phyloP scores from a whole-genome alignment of 2,888 invertebrate genomes.

The Drosophila kuntzei region DNA sequence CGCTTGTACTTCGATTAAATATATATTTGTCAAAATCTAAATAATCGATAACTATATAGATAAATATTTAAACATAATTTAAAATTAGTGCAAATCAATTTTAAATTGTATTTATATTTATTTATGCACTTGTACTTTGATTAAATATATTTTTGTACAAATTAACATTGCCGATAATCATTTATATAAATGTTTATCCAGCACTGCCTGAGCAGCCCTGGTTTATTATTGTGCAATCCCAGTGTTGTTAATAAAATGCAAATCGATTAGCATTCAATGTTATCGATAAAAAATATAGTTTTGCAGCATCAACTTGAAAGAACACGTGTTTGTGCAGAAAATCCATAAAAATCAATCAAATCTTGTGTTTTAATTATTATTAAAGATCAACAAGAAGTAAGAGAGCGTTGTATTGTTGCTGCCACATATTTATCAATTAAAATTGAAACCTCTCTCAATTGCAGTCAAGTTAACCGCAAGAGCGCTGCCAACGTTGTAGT shows the following conservation, averaged over 20 bases:
- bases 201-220: neutral
- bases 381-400: neutral
- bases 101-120: too few species aligned
- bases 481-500: neutral
- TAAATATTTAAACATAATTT: neutral
- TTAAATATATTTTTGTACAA: neutral
- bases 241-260: neutral
- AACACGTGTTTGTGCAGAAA: neutral
- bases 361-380: neutral
- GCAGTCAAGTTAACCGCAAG: neutral
- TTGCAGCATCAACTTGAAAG: neutral
- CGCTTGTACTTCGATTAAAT: neutral
- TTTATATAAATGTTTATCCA: neutral
- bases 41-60: neutral
- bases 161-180: neutral
- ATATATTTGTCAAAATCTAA: neutral
- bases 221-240: neutral
- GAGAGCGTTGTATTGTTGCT: constrained; percentile 1
- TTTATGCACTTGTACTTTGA: neutral
- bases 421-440: constrained; percentile 2
- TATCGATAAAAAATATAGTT: constrained; percentile 11
- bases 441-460: neutral
- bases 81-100: neutral
- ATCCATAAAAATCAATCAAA: neutral
- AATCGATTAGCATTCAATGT: constrained; percentile 2